A percentile compares a stretch with the other conserved stretches of the same genome.
phyloP scores from a whole-genome alignment of 2,888 invertebrate species.

The Thysanoteuthis rhombus region DNA sequence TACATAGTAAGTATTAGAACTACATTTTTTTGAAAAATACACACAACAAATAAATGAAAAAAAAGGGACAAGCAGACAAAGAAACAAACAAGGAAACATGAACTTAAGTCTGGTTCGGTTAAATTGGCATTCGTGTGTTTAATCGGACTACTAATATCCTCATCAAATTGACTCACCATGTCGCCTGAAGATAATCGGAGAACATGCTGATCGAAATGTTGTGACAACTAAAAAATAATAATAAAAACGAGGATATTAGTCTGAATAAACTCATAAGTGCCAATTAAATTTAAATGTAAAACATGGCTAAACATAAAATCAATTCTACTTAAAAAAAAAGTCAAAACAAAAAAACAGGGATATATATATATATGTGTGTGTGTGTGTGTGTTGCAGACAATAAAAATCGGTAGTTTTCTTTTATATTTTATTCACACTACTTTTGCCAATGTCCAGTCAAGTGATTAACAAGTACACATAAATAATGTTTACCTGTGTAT shows the following conservation, averaged over 20 bases:
- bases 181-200: constrained; percentile 12
- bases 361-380: too few relatives aligned
- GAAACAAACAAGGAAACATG: background rate
- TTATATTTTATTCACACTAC: too few relatives aligned
- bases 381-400: too few relatives aligned
- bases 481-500: too few relatives aligned
- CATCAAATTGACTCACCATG: constrained; percentile 12
- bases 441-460: too few relatives aligned
- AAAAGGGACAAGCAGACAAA: background rate
- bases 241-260: background rate
- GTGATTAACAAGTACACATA: too few relatives aligned
- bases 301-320: background rate
- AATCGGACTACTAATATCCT: background rate
- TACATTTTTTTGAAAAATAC: background rate
- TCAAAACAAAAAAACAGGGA: too few relatives aligned
- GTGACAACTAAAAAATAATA: background rate
- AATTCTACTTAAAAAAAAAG: background rate
- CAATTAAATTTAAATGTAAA: background rate
- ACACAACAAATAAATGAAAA: background rate
- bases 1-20: background rate
- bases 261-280: background rate
- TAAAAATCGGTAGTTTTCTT: too few relatives aligned
- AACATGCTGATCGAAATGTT: constrained; percentile 12
- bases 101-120: background rate
- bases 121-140: background rate